Percentiles rank a stretch among this genome's conserved stretches.
Conservation (phyloP, 2,797 vertebrate species). For the Aphelocoma californica region DNA sequence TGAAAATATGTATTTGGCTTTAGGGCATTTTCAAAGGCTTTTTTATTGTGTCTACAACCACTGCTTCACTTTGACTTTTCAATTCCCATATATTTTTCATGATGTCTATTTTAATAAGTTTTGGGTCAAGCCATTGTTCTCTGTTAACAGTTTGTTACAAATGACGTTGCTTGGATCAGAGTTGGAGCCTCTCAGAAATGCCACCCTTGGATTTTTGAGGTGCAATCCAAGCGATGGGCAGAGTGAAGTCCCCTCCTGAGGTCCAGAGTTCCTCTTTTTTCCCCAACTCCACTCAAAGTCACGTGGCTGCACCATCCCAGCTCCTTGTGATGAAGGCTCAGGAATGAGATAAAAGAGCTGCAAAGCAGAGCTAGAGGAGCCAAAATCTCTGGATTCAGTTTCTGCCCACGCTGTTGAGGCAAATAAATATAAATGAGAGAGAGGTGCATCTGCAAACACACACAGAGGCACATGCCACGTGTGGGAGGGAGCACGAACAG, state of each 20-base stretch:
- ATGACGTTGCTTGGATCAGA: background rate
- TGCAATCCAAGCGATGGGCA: background rate
- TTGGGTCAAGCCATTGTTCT: slow-evolving; percentile 24
- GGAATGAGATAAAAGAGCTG: background rate
- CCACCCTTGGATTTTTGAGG: background rate
- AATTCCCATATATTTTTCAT: slow-evolving; percentile 70
- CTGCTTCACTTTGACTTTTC: slow-evolving; percentile 56
- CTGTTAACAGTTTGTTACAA: background rate
- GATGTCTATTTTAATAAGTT: slow-evolving; percentile 64
- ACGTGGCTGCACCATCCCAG: background rate
- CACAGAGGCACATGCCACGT: background rate
- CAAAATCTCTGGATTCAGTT: slow-evolving; percentile 19
- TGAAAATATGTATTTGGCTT: slow-evolving; percentile 71
- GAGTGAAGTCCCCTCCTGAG: background rate
- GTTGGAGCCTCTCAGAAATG: background rate
- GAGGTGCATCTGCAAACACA: slow-evolving; percentile 5
- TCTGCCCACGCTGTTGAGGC: slow-evolving; percentile 15
- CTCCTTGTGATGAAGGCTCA: background rate
- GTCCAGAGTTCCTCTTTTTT: background rate
- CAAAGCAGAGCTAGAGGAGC: background rate
- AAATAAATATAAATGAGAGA: background rate
- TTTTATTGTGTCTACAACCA: slow-evolving; percentile 66
- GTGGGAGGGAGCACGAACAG: slow-evolving; percentile 17
- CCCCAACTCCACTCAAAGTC: background rate
- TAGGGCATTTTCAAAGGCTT: slow-evolving; percentile 64